These are phyloP conservation scores for Rhagophthalmus giganteus DNA, from an alignment of 2,888 invertebrate genomes.

Conservation along the genomic window DNA sequence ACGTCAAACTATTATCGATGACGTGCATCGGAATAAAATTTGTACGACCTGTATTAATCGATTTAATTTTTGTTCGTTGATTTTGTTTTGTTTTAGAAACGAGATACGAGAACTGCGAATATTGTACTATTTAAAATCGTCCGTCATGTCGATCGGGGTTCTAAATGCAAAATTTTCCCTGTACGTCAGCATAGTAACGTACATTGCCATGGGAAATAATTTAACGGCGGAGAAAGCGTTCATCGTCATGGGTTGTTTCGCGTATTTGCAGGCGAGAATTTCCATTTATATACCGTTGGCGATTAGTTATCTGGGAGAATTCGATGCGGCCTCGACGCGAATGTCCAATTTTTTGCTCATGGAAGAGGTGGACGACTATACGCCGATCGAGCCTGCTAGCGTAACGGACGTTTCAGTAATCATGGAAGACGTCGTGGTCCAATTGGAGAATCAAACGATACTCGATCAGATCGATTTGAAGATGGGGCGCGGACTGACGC, in stretches of 20 bases:
- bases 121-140: conserved; percentile 45
- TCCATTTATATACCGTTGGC: conserved; percentile 87
- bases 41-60: no score
- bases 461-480: conserved; percentile 52
- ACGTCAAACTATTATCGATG: no score
- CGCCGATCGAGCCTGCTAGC: neutral
- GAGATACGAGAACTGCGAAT: conserved; percentile 63
- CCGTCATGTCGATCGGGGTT: conserved; percentile 42
- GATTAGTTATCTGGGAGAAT: conserved; percentile 79
- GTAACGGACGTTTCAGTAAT: neutral
- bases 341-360: conserved; percentile 65
- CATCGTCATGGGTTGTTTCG: conserved; percentile 86
- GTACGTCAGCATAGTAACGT: conserved; percentile 57
- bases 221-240: conserved; percentile 84
- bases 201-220: conserved; percentile 68
- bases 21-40: no score
- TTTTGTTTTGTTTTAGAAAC: conserved; percentile 11
- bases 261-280: conserved; percentile 81
- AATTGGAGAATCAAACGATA: conserved; percentile 54
- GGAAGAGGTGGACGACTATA: conserved; percentile 55
- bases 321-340: conserved; percentile 71
- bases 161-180: conserved; percentile 47
- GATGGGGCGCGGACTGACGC: conserved; percentile 52
- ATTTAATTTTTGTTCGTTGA: neutral
- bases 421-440: conserved; percentile 64